These are phyloP conservation scores for Toxotes chatareus DNA, from an alignment of 2,113 vertebrate species.

Conservation along the genomic window DNA sequence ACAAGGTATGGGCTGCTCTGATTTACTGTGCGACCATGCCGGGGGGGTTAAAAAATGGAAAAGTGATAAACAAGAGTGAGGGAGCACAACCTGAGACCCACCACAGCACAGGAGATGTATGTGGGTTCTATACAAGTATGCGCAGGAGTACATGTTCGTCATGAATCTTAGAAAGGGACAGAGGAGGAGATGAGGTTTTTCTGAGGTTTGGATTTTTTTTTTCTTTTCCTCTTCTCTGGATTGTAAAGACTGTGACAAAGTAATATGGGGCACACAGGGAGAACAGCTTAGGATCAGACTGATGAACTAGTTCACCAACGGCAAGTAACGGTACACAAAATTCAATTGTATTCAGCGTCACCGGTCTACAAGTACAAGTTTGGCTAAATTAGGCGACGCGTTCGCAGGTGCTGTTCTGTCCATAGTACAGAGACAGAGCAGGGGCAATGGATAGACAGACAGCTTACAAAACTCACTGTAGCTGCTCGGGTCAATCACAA, in stretches of 20 bases:
- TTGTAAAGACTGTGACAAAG: constrained; percentile 31
- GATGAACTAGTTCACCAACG: too few species aligned
- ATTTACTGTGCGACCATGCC: constrained; percentile 68
- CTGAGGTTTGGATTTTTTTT: constrained; percentile 9
- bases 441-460: too few species aligned
- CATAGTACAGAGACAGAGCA: too few species aligned
- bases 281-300: too few species aligned
- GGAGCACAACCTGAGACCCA: constrained; percentile 31
- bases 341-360: too few species aligned
- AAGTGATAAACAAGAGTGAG: constrained; percentile 72
- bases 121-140: background rate
- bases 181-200: constrained; percentile 72
- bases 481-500: too few species aligned
- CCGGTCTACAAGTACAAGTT: too few species aligned
- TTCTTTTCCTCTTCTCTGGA: background rate
- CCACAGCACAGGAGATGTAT: constrained; percentile 2
- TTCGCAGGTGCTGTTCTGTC: too few species aligned
- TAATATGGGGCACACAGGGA: constrained; percentile 4
- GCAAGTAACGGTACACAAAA: too few species aligned
- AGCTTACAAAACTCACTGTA: too few species aligned
- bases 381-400: too few species aligned
- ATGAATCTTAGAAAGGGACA: constrained; percentile 75
- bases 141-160: constrained; percentile 27
- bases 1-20: constrained; percentile 61
- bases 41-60: constrained; percentile 53